A percentile compares a stretch with the other conserved stretches of the same genome.
These are phyloP conservation scores for Pavo muticus DNA, from an alignment of 2,113 vertebrate genomes.

Conservation along the genomic window DNA sequence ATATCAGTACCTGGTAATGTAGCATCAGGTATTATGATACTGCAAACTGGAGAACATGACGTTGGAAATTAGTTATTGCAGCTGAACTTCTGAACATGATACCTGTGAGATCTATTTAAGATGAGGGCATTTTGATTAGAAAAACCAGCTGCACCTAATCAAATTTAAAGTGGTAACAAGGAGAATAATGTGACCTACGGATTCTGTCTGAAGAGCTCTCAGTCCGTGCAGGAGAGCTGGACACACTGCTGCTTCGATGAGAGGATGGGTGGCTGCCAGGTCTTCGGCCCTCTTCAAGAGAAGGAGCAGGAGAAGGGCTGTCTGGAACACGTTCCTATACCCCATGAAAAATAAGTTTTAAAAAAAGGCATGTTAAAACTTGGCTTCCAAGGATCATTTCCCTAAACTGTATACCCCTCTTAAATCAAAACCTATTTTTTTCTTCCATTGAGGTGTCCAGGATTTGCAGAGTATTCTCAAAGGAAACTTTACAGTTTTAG, in stretches of 20 bases:
- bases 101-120: slow-evolving; percentile 65
- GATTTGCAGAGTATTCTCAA: neutral
- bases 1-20: slow-evolving; percentile 61
- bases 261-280: slow-evolving; percentile 97
- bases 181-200: slow-evolving; percentile 87
- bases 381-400: neutral
- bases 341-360: neutral
- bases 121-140: slow-evolving; percentile 65
- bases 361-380: neutral
- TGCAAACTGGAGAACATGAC: slow-evolving; percentile 65
- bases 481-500: neutral
- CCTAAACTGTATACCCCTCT: neutral
- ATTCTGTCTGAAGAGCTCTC: slow-evolving; percentile 99
- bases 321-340: slow-evolving; percentile 93
- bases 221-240: slow-evolving; percentile 96
- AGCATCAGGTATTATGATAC: slow-evolving; percentile 58
- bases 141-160: slow-evolving; percentile 66
- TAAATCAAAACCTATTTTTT: neutral
- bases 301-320: slow-evolving; percentile 96
- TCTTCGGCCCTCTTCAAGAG: slow-evolving; percentile 94
- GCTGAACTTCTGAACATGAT: slow-evolving; percentile 57
- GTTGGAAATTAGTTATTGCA: slow-evolving; percentile 66
- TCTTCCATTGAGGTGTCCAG: neutral
- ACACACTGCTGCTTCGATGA: slow-evolving; percentile 99
- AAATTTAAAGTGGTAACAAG: slow-evolving; percentile 56